Percentiles rank a stretch among this genome's conserved stretches.
Evolutionary conservation across 1,140 invertebrate species (phyloP).

Genomic region (Anastrepha obliqua): DNA sequence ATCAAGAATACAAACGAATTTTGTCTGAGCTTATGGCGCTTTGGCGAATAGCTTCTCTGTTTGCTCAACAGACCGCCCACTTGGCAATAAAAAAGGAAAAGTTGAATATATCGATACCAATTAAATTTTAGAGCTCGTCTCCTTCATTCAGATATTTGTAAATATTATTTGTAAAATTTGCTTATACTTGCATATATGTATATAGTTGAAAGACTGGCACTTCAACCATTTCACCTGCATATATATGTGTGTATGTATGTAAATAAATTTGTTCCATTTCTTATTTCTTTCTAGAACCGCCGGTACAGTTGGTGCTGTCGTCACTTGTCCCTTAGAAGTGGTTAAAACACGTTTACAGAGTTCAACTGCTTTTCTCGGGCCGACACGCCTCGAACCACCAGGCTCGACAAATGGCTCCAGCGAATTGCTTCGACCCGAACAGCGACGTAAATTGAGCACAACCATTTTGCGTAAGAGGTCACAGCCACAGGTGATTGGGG

Average conservation of each 20-base stretch:
- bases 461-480: conserved; percentile 74
- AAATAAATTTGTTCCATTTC: neutral
- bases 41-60: neutral
- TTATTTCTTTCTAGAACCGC: conserved; percentile 82
- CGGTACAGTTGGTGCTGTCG: conserved; percentile 95
- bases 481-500: conserved; percentile 75
- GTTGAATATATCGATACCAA: neutral
- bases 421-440: conserved; percentile 72
- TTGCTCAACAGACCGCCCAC: neutral
- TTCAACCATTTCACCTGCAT: neutral
- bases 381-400: conserved; percentile 73
- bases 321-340: conserved; percentile 98
- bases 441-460: conserved; percentile 74
- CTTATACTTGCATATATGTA: neutral
- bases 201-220: neutral
- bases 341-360: conserved; percentile 98
- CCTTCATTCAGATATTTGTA: neutral
- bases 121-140: neutral
- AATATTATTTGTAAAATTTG: neutral
- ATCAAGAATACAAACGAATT: neutral
- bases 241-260: neutral
- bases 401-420: conserved; percentile 65
- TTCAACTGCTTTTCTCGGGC: conserved; percentile 82
- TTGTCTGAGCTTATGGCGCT: neutral
- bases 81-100: neutral